Evolutionary conservation across 2,888 invertebrate genomes (phyloP).

Genomic region (Nebria brevicollis): DNA sequence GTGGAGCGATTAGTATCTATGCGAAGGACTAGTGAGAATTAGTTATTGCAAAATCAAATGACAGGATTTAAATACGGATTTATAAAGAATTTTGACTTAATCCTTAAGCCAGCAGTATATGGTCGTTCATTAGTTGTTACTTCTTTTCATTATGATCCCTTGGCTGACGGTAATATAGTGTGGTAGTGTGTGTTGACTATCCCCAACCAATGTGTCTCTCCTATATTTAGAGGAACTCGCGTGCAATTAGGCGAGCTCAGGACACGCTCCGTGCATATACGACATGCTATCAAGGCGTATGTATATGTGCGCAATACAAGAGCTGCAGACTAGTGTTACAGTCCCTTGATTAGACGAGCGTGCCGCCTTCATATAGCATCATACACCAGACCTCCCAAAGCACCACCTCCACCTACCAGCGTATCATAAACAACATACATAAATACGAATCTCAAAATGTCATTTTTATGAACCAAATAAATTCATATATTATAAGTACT

Average conservation of each 20-base stretch:
- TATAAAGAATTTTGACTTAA: no score
- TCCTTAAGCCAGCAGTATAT: no score
- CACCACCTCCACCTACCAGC: not conserved
- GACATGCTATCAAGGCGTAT: not conserved
- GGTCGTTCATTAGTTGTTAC: not conserved
- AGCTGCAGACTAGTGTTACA: not conserved
- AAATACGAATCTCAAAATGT: slow-evolving; percentile 2
- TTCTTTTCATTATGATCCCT: not conserved
- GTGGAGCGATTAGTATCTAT: no score
- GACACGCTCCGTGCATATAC: slow-evolving; percentile 23
- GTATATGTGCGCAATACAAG: slow-evolving; percentile 15
- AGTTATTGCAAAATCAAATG: no score
- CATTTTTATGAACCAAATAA: not conserved
- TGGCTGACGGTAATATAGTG: not conserved
- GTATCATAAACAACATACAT: no score
- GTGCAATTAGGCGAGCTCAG: slow-evolving; percentile 34
- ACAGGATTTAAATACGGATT: no score
- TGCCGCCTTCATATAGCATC: slow-evolving; percentile 9
- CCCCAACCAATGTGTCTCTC: slow-evolving; percentile 2
- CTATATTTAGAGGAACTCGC: slow-evolving; percentile 38
- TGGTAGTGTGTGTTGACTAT: slow-evolving; percentile 19
- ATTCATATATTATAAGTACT: no score
- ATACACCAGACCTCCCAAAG: slow-evolving; percentile 3
- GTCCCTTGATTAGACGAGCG: slow-evolving; percentile 25
- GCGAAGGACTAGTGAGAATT: no score